Conservation (phyloP, 2,888 invertebrate species). For the Timandra comae region DNA sequence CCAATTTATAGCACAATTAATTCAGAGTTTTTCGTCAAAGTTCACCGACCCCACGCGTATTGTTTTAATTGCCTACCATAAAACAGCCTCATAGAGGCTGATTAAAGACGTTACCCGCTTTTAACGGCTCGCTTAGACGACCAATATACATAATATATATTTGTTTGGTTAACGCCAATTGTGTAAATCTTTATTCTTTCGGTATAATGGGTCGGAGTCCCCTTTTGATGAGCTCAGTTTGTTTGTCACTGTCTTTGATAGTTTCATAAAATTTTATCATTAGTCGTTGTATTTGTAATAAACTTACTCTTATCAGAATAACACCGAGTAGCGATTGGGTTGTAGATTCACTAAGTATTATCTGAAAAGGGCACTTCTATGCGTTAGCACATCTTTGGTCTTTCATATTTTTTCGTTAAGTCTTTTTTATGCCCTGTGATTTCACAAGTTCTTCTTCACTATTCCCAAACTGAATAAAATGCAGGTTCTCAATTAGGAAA, state of each 20-base stretch:
- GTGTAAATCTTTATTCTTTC: slow-evolving; percentile 40
- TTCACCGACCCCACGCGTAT: slow-evolving; percentile 43
- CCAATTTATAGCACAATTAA: slow-evolving; percentile 18
- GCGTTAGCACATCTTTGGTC: too few species aligned
- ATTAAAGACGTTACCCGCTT: slow-evolving; percentile 48
- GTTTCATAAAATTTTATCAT: background rate
- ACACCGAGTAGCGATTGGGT: too few species aligned
- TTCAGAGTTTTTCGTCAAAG: slow-evolving; percentile 36
- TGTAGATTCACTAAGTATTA: too few species aligned
- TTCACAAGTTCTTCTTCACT: too few species aligned
- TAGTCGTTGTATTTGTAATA: too few species aligned
- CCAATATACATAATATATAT: slow-evolving; percentile 29
- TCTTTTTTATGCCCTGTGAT: too few species aligned
- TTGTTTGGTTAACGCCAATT: slow-evolving; percentile 44
- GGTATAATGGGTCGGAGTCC: slow-evolving; percentile 20
- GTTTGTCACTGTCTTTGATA: background rate
- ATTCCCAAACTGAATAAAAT: too few species aligned
- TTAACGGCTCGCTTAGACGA: slow-evolving; percentile 36
- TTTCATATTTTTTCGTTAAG: too few species aligned
- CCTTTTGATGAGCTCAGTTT: slow-evolving; percentile 27
- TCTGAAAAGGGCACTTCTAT: too few species aligned
- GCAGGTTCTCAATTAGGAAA: too few species aligned
- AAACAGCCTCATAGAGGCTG: slow-evolving; percentile 49
- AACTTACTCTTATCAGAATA: too few species aligned
- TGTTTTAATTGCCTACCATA: slow-evolving; percentile 56